phyloP scores from a whole-genome alignment of 92 coral and sea anemone species.

The Nematostella vectensis region DNA sequence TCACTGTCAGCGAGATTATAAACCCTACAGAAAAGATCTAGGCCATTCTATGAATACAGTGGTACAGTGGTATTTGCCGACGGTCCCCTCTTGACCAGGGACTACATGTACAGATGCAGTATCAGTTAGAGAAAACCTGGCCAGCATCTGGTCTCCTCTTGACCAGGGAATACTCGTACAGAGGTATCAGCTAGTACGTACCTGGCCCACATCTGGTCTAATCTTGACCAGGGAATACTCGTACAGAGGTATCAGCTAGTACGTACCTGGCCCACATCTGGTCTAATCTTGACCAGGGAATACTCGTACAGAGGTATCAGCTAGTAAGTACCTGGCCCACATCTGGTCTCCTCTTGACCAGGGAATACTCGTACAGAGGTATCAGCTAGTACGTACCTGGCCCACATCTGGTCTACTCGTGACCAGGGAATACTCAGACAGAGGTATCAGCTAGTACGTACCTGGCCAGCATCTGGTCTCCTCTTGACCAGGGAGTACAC shows the following conservation, averaged over 20 bases:
- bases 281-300: conserved; percentile 55
- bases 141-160: conserved; percentile 30
- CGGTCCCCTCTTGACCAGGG: no score
- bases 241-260: conserved; percentile 76
- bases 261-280: conserved; percentile 42
- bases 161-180: conserved; percentile 80
- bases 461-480: conserved; percentile 45
- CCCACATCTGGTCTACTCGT: conserved; percentile 31
- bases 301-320: conserved; percentile 83
- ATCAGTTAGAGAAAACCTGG: no score
- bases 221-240: conserved; percentile 70
- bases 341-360: conserved; percentile 43
- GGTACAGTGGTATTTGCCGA: no score
- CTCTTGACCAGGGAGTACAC: conserved; percentile 74
- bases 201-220: conserved; percentile 40
- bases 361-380: conserved; percentile 84
- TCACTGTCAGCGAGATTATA: no score
- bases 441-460: conserved; percentile 58
- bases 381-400: conserved; percentile 62
- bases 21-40: no score
- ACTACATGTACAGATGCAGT: no score
- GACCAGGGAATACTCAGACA: conserved; percentile 81
- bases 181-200: conserved; percentile 75
- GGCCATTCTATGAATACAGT: no score
- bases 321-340: conserved; percentile 47